These are phyloP conservation scores for Myanophis thanlyinensis DNA, from an alignment of 2,113 vertebrate species.

Conservation along the genomic window DNA sequence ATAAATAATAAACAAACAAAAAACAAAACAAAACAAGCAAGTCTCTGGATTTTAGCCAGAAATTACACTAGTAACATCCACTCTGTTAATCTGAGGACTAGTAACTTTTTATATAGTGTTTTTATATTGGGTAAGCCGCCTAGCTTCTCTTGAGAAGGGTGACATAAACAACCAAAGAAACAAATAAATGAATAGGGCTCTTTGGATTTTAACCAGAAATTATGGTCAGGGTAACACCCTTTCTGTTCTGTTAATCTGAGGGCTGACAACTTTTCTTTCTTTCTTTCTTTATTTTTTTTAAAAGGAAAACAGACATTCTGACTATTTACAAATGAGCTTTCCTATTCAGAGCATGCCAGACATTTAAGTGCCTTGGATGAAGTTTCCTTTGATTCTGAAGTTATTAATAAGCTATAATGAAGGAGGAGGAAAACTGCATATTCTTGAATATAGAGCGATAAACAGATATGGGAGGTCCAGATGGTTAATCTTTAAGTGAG, in stretches of 20 bases:
- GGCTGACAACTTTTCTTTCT: not conserved
- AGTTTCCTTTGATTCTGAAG: not conserved
- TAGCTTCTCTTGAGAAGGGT: not conserved
- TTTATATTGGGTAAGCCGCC: not conserved
- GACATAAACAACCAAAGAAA: not conserved
- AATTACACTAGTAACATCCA: not conserved
- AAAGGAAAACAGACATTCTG: not conserved
- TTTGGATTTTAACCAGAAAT: not conserved
- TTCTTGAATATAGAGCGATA: not conserved
- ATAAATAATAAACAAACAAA: no score
- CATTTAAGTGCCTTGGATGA: not conserved
- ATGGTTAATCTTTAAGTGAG: conserved; percentile 15
- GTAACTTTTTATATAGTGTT: not conserved
- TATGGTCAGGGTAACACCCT: not conserved
- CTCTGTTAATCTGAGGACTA: not conserved
- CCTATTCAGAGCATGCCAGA: not conserved
- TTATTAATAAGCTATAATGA: not conserved
- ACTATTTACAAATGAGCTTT: not conserved
- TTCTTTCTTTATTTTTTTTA: not conserved
- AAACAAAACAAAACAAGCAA: no score
- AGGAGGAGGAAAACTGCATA: not conserved
- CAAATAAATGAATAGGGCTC: not conserved
- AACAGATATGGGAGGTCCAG: conserved; percentile 26
- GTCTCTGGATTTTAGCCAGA: not conserved
- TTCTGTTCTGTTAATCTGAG: not conserved